Evolutionary conservation across 2,888 invertebrate species (phyloP), one percentile per base, ranked within the genome.

Genomic region (Minunthozetes semirufus): DNA sequence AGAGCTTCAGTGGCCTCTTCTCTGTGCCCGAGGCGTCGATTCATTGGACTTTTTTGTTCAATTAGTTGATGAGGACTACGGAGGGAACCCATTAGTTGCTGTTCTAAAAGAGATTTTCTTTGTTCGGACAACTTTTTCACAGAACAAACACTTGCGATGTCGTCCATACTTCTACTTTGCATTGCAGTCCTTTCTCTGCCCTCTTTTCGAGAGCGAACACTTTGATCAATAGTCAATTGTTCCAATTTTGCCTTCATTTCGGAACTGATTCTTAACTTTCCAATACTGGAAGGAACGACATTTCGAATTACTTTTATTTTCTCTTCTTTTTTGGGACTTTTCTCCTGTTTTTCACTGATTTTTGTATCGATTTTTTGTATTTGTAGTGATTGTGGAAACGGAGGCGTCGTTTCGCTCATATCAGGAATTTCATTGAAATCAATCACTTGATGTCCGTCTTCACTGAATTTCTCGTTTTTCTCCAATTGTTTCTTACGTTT

Each of bases 201-300:
- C 8, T 63, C 76, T 38, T 77, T 77, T 42, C 76, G 75, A 1
- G 80, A 89, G 27, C 93, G 86, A 0, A 93, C 89, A 2, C 92
- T 93, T 82, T 93, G 93, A 80, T 91, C 92, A 0, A 93, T 91
- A 0, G 93, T 94, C 0, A 94, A 93, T 59, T 78, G 79, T 82
- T 94, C 94, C 76, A 94, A 82, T 78, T 94, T 87, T 80, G 92
- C 91, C 17, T 93, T 87, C 94, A 94, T 94, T 84, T 94, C 94
- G 0, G 92, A 91, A 81, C 93, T 93, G 11, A 94, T 87, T 80
- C 93, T 91, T 0, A 94, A 83, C 82, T 94, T 94, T 0, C 94
- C 94, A 5, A 94, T 91, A 81, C 92, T 93, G 17, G 46, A n/a
- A 0, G 73, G 63, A 29, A 68, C 61, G 17, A 63, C 22, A 50